Percentiles rank a stretch among this genome's conserved stretches.
phyloP scores from a whole-genome alignment of 2,888 invertebrate genomes.

The Nebria salina region DNA sequence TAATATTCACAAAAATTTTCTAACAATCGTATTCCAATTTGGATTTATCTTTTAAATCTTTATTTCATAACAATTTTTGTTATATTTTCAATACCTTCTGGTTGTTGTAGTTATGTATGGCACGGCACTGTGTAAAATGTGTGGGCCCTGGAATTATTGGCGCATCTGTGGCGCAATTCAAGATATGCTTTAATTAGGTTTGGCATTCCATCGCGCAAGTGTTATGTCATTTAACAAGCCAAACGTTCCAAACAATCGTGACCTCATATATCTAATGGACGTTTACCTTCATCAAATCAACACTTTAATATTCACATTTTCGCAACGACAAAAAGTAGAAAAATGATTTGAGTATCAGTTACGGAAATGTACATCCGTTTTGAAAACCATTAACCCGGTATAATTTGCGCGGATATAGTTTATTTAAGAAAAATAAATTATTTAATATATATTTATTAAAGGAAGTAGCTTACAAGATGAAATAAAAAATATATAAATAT shows the following conservation, averaged over 20 bases:
- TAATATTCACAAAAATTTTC: no score
- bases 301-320: neutral
- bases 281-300: slow-evolving; percentile 12
- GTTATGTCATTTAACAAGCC: slow-evolving; percentile 37
- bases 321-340: neutral
- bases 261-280: slow-evolving; percentile 1
- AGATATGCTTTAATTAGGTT: slow-evolving; percentile 48
- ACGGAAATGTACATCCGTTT: neutral
- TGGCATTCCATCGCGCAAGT: slow-evolving; percentile 47
- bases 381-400: neutral
- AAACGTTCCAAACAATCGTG: slow-evolving; percentile 8
- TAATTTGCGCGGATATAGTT: neutral
- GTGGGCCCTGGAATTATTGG: slow-evolving; percentile 32
- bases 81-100: no score
- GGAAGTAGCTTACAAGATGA: no score
- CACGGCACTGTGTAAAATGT: slow-evolving; percentile 34
- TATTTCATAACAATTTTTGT: no score
- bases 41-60: no score
- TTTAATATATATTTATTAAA: no score
- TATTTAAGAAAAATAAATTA: no score
- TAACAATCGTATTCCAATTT: no score
- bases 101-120: slow-evolving; percentile 27
- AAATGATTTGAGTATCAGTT: neutral
- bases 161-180: slow-evolving; percentile 45
- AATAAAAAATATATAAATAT: neutral